Percentiles rank a stretch among this genome's conserved stretches.
Conservation (phyloP, 2,888 invertebrate species). For the Stictocephala bisonia region DNA sequence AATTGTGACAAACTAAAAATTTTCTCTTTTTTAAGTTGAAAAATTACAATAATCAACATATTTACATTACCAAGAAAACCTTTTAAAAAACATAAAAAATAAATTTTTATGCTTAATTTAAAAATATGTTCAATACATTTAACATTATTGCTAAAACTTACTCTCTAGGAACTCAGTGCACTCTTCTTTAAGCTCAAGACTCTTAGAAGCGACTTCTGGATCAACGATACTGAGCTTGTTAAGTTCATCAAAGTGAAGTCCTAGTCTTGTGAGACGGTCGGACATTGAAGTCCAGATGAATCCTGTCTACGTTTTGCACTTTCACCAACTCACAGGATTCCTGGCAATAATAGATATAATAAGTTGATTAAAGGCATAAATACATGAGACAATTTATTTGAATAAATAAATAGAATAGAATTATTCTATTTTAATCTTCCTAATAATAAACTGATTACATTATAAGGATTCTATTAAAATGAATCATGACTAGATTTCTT, state of each 20-base stretch:
- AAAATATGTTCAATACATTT: not conserved
- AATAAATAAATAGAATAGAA: no score
- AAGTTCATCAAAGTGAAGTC: constrained; percentile 90
- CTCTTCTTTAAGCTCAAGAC: constrained; percentile 84
- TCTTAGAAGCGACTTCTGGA: constrained; percentile 81
- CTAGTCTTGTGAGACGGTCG: constrained; percentile 78
- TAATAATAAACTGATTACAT: no score
- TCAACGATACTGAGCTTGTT: constrained; percentile 83
- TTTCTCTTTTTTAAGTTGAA: no score
- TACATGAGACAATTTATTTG: no score
- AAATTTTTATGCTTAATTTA: not conserved
- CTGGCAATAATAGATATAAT: no score
- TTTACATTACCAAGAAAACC: not conserved
- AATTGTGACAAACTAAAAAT: no score
- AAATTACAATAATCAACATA: no score
- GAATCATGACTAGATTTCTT: no score
- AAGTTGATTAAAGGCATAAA: no score
- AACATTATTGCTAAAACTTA: constrained; percentile 65
- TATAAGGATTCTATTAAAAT: no score
- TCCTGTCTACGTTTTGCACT: constrained; percentile 49
- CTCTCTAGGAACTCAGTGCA: constrained; percentile 89
- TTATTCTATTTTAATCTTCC: no score
- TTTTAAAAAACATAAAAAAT: not conserved
- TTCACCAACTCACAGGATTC: constrained; percentile 43
- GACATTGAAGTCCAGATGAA: constrained; percentile 68